Evolutionary conservation across 2,797 vertebrate species (phyloP).

Genomic region (Columba guinea): DNA sequence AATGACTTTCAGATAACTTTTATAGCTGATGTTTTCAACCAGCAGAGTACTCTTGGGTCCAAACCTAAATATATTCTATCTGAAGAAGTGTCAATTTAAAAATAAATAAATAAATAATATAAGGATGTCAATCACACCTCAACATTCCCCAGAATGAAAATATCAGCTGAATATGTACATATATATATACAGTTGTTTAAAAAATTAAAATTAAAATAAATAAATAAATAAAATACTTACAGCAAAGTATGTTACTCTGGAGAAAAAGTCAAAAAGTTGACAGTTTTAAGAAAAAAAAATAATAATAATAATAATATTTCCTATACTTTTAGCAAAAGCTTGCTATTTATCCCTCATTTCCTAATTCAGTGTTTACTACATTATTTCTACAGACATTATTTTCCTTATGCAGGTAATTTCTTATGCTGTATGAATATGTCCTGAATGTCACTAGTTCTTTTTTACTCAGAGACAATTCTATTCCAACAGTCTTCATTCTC

Average conservation of each 20-base stretch:
- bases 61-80: constrained; percentile 1
- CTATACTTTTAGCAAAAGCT: neutral
- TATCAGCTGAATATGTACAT: neutral
- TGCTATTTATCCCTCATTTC: neutral
- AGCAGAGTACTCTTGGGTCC: neutral
- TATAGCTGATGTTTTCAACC: neutral
- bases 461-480: neutral
- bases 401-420: neutral
- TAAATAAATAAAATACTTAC: neutral
- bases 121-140: neutral
- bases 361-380: neutral
- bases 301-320: neutral
- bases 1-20: constrained; percentile 41
- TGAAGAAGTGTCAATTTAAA: neutral
- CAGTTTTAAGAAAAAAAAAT: neutral
- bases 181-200: neutral
- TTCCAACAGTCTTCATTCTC: neutral
- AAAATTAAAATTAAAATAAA: neutral
- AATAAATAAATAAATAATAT: neutral
- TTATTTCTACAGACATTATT: neutral
- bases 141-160: neutral
- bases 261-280: neutral
- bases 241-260: neutral
- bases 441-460: neutral
- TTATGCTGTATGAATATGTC: neutral